phyloP scores from a whole-genome alignment of 2,888 invertebrate genomes.

The Melieria crassipennis region DNA sequence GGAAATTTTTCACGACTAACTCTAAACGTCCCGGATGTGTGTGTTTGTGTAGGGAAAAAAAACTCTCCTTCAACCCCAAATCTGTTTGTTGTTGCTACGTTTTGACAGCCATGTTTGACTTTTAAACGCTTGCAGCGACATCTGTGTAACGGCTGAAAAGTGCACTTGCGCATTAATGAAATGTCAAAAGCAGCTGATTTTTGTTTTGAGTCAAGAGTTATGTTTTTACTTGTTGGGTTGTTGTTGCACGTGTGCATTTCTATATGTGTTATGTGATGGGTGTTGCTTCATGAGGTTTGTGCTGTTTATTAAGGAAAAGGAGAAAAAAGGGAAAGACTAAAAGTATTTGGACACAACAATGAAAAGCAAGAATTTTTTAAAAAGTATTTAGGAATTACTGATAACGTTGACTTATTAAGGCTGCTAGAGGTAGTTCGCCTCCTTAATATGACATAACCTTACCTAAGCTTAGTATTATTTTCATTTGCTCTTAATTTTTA shows the following conservation, averaged over 20 bases:
- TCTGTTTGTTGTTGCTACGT: not conserved
- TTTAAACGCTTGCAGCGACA: conserved; percentile 2
- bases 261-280: not conserved
- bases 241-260: not conserved
- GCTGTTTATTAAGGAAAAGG: not conserved
- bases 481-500: too few relatives aligned
- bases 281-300: not conserved
- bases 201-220: conserved; percentile 14
- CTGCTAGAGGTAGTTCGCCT: too few relatives aligned
- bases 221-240: not conserved
- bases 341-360: too few relatives aligned
- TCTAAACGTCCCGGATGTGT: not conserved
- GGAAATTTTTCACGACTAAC: not conserved
- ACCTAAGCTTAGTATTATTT: too few relatives aligned
- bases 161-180: conserved; percentile 6
- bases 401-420: too few relatives aligned
- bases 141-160: conserved; percentile 9
- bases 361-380: too few relatives aligned
- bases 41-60: not conserved
- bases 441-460: too few relatives aligned
- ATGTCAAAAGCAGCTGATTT: conserved; percentile 25
- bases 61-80: conserved; percentile 13
- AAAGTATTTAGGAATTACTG: too few relatives aligned
- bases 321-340: not conserved
- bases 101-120: not conserved